A percentile compares a stretch with the other conserved stretches of the same genome.
Evolutionary conservation across 2,113 vertebrate species (phyloP).

Genomic region (Rutilus rutilus): DNA sequence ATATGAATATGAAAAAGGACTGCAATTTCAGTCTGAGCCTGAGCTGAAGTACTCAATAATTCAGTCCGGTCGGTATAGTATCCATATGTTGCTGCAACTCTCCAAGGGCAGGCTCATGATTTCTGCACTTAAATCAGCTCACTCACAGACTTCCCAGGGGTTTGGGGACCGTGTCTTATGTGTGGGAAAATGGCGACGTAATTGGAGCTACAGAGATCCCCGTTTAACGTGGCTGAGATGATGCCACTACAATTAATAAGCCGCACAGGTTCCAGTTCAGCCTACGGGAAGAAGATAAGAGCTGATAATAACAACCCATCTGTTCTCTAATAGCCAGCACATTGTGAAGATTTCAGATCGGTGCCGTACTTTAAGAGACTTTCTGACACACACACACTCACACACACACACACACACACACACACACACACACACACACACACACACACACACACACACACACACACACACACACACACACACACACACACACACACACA

Average conservation of each 20-base stretch:
- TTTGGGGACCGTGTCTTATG: conserved; percentile 11
- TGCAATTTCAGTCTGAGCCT: conserved; percentile 8
- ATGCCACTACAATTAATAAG: conserved; percentile 40
- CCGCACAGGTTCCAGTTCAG: conserved; percentile 26
- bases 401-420: too few relatives aligned
- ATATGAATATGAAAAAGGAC: conserved; percentile 8
- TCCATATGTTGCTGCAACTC: neutral
- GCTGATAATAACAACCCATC: conserved; percentile 20
- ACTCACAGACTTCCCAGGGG: neutral
- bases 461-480: too few relatives aligned
- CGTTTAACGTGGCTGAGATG: neutral
- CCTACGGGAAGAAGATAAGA: conserved; percentile 19
- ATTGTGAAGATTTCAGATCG: conserved; percentile 19
- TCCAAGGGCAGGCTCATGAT: neutral
- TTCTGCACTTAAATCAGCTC: conserved; percentile 11
- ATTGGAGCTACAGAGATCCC: conserved; percentile 18
- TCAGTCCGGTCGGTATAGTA: neutral
- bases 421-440: neutral
- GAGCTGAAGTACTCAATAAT: neutral
- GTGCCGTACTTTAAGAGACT: conserved; percentile 1
- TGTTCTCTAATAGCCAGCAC: conserved; percentile 14
- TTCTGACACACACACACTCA: neutral
- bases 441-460: neutral
- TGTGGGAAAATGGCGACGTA: conserved; percentile 16
- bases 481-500: neutral